Evolutionary conservation across 1,140 invertebrate species (phyloP), one percentile per base, ranked within the genome.

Genomic region (Orius laevigatus): DNA sequence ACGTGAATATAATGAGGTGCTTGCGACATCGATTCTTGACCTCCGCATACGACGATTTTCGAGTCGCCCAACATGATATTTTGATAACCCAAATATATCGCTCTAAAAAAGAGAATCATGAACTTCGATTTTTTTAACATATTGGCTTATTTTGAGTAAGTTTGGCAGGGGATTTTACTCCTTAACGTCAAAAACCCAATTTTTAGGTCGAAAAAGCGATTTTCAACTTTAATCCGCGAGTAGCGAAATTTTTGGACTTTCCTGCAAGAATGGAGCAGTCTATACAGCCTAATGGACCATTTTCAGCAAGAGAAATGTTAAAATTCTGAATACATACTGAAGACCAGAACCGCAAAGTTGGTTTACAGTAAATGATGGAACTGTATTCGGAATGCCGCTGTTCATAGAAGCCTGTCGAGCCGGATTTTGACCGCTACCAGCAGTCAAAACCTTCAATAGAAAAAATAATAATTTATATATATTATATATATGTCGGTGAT

Each of bases 341-440:
- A 92, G 61, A 6, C 87, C 86, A 38, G 85, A 90, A 25, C 85
- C 87, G 68, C 87, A 92, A 2, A 91, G 63, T 79, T 88, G 82
- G 58, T 87, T 90, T 6, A 91, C 62, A n/a, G 71, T 64, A 61
- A 74, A 80, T 31, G 86, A 78, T 41, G 87, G 81, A 20, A 82
- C 74, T 46, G 66, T 58, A 50, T 74, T 62, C 25, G 85, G 83
- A 55, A 91, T 62, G n/a, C 82, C 84, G 44, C 83, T 83, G 56
- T 73, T 73, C 2, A 87, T 63, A 10, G 82, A 67, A 36, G 86
- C 82, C 63, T 90, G 85, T 53, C 87, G 69, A 0, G 81, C 83
- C 48, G 87, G 81, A 67, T 91, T 91, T 67, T 89, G 86, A 18
- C 87, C 86, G 65, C 85, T 75, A 5, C 72, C 79, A 35, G 79